phyloP scores from a whole-genome alignment of 2,888 invertebrate genomes.

The Lasioglossum villosulum region DNA sequence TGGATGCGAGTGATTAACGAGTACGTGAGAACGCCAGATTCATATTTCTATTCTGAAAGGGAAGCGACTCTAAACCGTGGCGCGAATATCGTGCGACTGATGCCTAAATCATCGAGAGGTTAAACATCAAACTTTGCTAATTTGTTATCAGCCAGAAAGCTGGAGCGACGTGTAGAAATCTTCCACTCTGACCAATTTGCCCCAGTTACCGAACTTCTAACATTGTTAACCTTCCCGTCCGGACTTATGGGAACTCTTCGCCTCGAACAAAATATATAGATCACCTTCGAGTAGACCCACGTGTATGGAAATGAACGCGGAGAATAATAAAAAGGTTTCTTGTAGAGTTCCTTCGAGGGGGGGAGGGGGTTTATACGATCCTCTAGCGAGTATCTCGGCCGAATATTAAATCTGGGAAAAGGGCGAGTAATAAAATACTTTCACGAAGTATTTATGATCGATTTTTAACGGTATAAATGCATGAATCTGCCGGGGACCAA shows the following conservation, averaged over 20 bases:
- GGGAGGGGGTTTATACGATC: slow-evolving; percentile 53
- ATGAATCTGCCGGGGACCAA: not conserved
- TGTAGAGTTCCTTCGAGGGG: slow-evolving; percentile 40
- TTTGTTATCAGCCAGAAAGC: slow-evolving; percentile 69
- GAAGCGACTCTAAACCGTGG: slow-evolving; percentile 10
- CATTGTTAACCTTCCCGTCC: slow-evolving; percentile 75
- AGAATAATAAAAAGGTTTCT: slow-evolving; percentile 66
- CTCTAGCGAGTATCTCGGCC: slow-evolving; percentile 34
- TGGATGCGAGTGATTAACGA: not conserved
- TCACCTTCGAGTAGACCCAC: slow-evolving; percentile 66
- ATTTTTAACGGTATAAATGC: slow-evolving; percentile 14
- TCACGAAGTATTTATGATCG: slow-evolving; percentile 44
- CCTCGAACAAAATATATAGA: slow-evolving; percentile 77
- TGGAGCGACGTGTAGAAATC: slow-evolving; percentile 64
- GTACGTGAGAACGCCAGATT: not conserved
- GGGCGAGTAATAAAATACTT: slow-evolving; percentile 43
- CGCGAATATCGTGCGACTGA: slow-evolving; percentile 27
- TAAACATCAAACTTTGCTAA: slow-evolving; percentile 73
- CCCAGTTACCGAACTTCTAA: slow-evolving; percentile 79
- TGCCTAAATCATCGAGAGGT: slow-evolving; percentile 66
- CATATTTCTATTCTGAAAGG: not conserved
- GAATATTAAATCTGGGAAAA: slow-evolving; percentile 52
- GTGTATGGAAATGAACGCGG: slow-evolving; percentile 57
- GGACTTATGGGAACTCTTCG: slow-evolving; percentile 70
- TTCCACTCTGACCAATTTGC: slow-evolving; percentile 73